Conservation (phyloP, 2,888 invertebrate genomes). For the Sesia apiformis region DNA sequence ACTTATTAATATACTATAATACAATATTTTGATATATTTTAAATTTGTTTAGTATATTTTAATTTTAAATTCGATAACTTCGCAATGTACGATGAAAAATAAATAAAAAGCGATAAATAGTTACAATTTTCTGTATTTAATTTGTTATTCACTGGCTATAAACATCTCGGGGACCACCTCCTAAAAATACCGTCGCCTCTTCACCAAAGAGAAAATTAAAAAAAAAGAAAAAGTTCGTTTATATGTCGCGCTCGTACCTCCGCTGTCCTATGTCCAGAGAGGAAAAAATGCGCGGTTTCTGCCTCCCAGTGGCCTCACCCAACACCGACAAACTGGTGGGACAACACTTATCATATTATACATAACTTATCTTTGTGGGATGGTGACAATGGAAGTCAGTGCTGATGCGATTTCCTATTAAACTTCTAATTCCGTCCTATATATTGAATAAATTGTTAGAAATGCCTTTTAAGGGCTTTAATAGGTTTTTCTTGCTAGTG, state of each 20-base stretch:
- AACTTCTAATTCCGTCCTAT: background rate
- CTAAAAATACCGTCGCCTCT: background rate
- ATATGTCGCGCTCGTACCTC: constrained; percentile 38
- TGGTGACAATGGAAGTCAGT: background rate
- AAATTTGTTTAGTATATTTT: no score
- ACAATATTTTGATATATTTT: no score
- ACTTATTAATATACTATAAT: no score
- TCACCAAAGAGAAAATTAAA: background rate
- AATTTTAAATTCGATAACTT: no score
- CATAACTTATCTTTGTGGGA: background rate
- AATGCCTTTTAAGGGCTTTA: background rate
- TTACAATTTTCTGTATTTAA: no score
- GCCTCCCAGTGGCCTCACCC: constrained; percentile 59
- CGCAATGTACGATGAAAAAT: no score
- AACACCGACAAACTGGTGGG: constrained; percentile 60
- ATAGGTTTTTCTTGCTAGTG: background rate
- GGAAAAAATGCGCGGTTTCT: constrained; percentile 70
- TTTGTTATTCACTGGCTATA: background rate
- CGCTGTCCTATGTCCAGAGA: constrained; percentile 62
- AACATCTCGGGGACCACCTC: background rate
- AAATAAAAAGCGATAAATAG: no score
- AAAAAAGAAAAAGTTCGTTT: background rate
- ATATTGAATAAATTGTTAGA: background rate
- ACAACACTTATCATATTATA: constrained; percentile 30
- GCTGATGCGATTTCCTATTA: background rate